phyloP scores from a whole-genome alignment of 2,888 invertebrate genomes.

The Microctonus aethiopoides region DNA sequence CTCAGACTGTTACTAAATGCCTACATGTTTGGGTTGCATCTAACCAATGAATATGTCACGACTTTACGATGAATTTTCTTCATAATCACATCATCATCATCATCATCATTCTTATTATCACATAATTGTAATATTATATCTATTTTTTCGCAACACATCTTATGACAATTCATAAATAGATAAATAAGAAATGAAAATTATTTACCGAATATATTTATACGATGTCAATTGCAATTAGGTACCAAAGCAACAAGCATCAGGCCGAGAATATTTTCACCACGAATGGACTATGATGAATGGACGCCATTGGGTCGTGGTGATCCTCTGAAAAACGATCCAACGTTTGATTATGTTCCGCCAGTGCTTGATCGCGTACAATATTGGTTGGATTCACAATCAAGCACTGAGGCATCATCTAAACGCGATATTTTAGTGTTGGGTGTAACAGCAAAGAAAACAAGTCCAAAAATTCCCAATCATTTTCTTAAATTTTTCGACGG shows the following conservation, averaged over 20 bases:
- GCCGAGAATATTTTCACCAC: slow-evolving; percentile 74
- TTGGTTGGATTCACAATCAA: slow-evolving; percentile 77
- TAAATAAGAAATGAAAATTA: neutral
- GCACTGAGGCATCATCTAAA: slow-evolving; percentile 72
- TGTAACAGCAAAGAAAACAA: slow-evolving; percentile 77
- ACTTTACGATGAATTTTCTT: slow-evolving; percentile 17
- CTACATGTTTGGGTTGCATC: slow-evolving; percentile 23
- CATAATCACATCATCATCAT: slow-evolving; percentile 19
- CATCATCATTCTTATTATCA: neutral
- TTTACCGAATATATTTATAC: neutral
- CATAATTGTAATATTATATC: neutral
- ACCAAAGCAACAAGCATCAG: slow-evolving; percentile 44
- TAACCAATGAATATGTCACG: slow-evolving; percentile 27
- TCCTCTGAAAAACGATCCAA: slow-evolving; percentile 85
- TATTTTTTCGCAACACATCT: neutral
- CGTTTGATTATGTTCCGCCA: slow-evolving; percentile 87
- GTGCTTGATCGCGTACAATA: slow-evolving; percentile 83
- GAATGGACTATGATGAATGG: slow-evolving; percentile 88
- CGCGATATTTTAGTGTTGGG: slow-evolving; percentile 78
- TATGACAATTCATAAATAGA: neutral
- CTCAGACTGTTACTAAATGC: slow-evolving; percentile 30
- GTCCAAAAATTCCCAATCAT: slow-evolving; percentile 68
- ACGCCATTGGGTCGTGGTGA: slow-evolving; percentile 85
- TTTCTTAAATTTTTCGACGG: slow-evolving; percentile 69
- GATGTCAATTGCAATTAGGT: slow-evolving; percentile 37